Evolutionary conservation across 2,113 vertebrate species (phyloP).

Genomic region (Furnarius figulus): DNA sequence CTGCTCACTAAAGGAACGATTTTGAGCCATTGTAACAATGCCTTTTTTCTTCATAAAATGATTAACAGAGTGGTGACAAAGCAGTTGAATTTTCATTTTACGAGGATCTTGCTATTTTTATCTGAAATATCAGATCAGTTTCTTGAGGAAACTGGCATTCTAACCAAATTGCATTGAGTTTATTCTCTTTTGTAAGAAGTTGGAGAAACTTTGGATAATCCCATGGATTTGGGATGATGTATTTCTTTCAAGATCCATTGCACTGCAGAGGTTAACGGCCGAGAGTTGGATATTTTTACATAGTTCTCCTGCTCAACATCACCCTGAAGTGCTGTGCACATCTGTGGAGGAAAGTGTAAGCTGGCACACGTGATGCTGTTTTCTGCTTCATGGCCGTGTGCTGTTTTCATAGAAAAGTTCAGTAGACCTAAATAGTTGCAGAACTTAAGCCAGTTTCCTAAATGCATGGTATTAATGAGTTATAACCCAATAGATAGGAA

Average conservation of each 20-base stretch:
- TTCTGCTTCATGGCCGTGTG: slow-evolving; percentile 50
- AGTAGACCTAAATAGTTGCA: slow-evolving; percentile 23
- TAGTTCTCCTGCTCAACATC: slow-evolving; percentile 7
- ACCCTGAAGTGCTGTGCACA: slow-evolving; percentile 34
- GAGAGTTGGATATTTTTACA: slow-evolving; percentile 3
- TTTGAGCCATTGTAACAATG: slow-evolving; percentile 85
- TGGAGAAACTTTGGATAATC: slow-evolving; percentile 20
- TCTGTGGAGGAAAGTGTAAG: not conserved
- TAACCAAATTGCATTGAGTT: slow-evolving; percentile 70
- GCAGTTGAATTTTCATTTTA: slow-evolving; percentile 71
- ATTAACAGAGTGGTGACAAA: slow-evolving; percentile 65
- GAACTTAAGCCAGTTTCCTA: slow-evolving; percentile 5
- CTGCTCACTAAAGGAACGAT: slow-evolving; percentile 68
- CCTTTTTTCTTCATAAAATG: slow-evolving; percentile 78
- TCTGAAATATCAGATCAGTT: slow-evolving; percentile 67
- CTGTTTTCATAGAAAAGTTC: not conserved
- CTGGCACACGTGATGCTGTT: slow-evolving; percentile 39
- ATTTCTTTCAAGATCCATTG: slow-evolving; percentile 15
- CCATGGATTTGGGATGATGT: not conserved
- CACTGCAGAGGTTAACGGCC: not conserved
- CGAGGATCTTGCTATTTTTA: slow-evolving; percentile 68
- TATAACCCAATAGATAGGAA: not conserved
- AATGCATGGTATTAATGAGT: slow-evolving; percentile 15
- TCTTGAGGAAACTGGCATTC: slow-evolving; percentile 74
- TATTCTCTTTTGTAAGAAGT: slow-evolving; percentile 48